Percentiles rank a stretch among this genome's conserved stretches.
phyloP scores from a whole-genome alignment of 2,888 invertebrate species.

The Schizotus pectinicornis region DNA sequence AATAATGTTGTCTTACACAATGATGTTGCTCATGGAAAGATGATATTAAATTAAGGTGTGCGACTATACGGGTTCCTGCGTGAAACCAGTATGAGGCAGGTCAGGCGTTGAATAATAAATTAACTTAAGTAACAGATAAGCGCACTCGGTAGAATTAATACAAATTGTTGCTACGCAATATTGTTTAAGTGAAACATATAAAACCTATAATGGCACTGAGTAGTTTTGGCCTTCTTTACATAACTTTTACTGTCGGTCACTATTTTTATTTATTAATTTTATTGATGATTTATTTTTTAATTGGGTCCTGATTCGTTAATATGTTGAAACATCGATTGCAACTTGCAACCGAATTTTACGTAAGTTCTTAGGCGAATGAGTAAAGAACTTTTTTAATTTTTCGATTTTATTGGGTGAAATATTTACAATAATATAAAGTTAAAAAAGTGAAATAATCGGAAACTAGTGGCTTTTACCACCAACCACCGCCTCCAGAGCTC shows the following conservation, averaged over 20 bases:
- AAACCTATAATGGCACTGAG: not conserved
- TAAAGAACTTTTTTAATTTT: not conserved
- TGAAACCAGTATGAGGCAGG: conserved; percentile 1
- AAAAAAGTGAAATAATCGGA: not conserved
- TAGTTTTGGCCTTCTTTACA: too few species aligned
- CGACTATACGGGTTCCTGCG: not conserved
- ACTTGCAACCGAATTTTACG: too few species aligned
- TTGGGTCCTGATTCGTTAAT: too few species aligned
- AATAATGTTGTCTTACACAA: too few species aligned
- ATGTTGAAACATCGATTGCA: too few species aligned
- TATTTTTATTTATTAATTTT: too few species aligned
- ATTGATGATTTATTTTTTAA: too few species aligned
- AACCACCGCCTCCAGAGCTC: not conserved
- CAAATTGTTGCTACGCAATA: not conserved
- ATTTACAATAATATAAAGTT: not conserved
- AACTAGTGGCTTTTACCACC: conserved; percentile 4
- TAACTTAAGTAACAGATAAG: not conserved
- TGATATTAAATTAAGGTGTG: not conserved
- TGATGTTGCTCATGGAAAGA: not conserved
- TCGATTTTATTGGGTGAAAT: not conserved
- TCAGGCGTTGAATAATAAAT: conserved; percentile 5
- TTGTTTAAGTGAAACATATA: conserved; percentile 1
- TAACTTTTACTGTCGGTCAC: too few species aligned
- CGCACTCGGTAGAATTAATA: not conserved
- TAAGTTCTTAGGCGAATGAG: too few species aligned